Evolutionary conservation across 2,113 vertebrate species (phyloP).

Genomic region (Cavia aperea): DNA sequence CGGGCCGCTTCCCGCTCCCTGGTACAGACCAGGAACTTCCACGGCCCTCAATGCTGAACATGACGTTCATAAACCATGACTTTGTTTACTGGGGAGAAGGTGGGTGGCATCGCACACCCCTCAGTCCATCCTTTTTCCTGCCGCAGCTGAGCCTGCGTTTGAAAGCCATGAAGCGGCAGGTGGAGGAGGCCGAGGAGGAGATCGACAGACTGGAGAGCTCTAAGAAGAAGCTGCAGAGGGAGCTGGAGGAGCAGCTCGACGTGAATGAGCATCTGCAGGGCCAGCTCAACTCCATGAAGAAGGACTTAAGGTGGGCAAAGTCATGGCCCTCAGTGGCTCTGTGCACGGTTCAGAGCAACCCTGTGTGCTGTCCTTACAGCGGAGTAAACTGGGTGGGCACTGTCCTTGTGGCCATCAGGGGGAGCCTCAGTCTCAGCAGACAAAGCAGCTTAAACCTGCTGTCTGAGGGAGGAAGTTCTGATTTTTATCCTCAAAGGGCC

Average conservation of each 20-base stretch:
- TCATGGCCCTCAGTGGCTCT: rapidly evolving
- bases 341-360: background rate
- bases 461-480: background rate
- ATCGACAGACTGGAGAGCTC: conserved; percentile 91
- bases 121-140: background rate
- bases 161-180: conserved; percentile 95
- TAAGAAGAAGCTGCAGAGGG: conserved; percentile 91
- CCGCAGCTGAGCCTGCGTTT: conserved; percentile 90
- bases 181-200: conserved; percentile 95
- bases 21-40: background rate
- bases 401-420: no score
- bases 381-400: background rate
- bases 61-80: background rate
- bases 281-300: conserved; percentile 86
- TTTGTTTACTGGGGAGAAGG: background rate
- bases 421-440: background rate
- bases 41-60: background rate
- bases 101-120: rapidly evolving
- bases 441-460: background rate
- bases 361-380: background rate
- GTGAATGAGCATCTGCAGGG: conserved; percentile 91
- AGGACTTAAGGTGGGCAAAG: conserved; percentile 84
- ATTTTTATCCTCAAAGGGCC: background rate
- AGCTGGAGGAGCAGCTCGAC: conserved; percentile 94
- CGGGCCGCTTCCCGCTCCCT: background rate